Base-by-base conservation (phyloP, 2,888 invertebrate species). In the Coenonympha glycerion region DNA sequence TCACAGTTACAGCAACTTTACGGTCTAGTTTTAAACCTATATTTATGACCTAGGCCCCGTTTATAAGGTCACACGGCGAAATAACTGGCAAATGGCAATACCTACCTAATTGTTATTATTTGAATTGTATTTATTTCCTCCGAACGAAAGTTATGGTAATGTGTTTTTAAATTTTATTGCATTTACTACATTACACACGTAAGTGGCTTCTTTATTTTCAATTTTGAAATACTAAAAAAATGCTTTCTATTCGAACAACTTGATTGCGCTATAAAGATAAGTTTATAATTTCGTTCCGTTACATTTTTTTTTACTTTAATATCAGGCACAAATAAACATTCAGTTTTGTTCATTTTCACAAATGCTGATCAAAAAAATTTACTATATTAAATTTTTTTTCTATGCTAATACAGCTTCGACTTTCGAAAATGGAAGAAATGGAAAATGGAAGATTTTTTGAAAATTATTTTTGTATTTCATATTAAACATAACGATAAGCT, bases 31-130 rank as follows among this genome's bases (percentile, higher is more conserved):
- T 39, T 39, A 39, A 24, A 15, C 15, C 22, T 16, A 8, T 28
- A 19, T 49, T 49, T 49, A 49, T 16, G 42, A 36, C 2, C 42
- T 34, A 34, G 19, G 13, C 18, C 31, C 42, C 36, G 18, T 49
- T 44, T 49, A 49, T 49, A 49, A 49, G 49, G 49, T 49, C 49
- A 49, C 31, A 8, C 18, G 34, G 41, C 18, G 19, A 40, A 31
- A 34, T 41, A 37, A 34, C 42, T 30, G 19, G 30, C 30, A 24
- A 47, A 30, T 18, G n/a, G 18, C 28, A 15, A 50, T 37, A 50
- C n/a, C n/a, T n/a, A n/a, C n/a, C n/a, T n/a, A n/a, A n/a, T n/a
- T n/a, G 39, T 50, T 53, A 48, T 46, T 49, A 42, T 49, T 49
- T 41, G 42, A 45, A 30, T 33, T 40, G 28, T 40, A 45, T 44